These are phyloP conservation scores for Gallinago undulata DNA, from an alignment of 2,113 vertebrate genomes.

Conservation along the genomic window DNA sequence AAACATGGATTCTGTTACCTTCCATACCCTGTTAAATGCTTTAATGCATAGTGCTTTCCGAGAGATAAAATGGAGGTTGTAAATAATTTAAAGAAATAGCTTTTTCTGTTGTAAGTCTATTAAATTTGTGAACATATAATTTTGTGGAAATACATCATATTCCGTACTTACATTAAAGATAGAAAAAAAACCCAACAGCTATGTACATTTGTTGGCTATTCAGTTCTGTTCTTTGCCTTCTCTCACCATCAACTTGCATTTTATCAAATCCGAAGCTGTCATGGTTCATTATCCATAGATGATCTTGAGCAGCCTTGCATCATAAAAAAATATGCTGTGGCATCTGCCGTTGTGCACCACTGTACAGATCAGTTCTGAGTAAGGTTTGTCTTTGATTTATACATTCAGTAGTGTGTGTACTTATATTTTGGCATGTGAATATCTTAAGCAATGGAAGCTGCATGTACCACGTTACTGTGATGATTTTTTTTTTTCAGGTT, in stretches of 20 bases:
- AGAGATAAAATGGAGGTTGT: neutral
- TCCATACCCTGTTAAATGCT: neutral
- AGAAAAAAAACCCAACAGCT: neutral
- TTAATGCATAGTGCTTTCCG: neutral
- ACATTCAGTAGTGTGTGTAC: neutral
- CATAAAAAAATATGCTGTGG: constrained; percentile 67
- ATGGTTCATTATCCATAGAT: constrained; percentile 73
- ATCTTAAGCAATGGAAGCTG: neutral
- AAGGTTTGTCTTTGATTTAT: neutral
- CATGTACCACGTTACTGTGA: neutral
- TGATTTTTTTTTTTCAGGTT: constrained; percentile 30
- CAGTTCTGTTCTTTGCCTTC: neutral
- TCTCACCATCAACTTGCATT: constrained; percentile 19
- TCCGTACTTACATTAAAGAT: neutral
- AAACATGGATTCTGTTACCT: neutral
- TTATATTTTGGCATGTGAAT: neutral
- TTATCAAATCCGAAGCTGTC: constrained; percentile 59
- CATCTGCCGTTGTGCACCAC: constrained; percentile 65
- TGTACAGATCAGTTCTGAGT: constrained; percentile 39
- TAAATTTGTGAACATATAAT: neutral
- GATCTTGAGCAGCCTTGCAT: constrained; percentile 72
- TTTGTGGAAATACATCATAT: neutral
- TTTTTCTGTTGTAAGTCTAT: neutral
- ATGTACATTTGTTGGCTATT: neutral
- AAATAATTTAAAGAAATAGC: neutral